These are phyloP conservation scores for Pseudomugil gertrudae DNA, from an alignment of 2,797 vertebrate species.

Conservation along the genomic window DNA sequence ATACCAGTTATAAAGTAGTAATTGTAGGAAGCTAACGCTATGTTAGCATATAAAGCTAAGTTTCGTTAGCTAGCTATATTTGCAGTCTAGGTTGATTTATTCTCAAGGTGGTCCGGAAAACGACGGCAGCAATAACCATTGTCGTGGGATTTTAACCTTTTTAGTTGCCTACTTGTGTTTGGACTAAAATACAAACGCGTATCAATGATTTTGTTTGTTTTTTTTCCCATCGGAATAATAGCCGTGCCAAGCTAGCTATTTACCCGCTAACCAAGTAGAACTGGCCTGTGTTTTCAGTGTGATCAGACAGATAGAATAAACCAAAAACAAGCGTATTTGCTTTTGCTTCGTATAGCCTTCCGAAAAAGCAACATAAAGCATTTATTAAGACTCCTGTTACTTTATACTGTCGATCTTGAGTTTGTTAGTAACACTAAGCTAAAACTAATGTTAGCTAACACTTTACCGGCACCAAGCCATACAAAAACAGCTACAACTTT, in stretches of 20 bases:
- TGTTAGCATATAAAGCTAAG: conserved; percentile 56
- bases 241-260: conserved; percentile 47
- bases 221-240: conserved; percentile 25
- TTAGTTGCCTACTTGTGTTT: neutral
- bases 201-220: neutral
- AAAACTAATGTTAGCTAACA: neutral
- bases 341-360: too few relatives aligned
- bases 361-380: too few relatives aligned
- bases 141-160: neutral
- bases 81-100: conserved; percentile 61
- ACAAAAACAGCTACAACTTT: neutral
- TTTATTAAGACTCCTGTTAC: neutral
- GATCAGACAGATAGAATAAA: neutral
- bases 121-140: neutral
- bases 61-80: conserved; percentile 45
- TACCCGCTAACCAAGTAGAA: conserved; percentile 46
- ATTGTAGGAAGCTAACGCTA: conserved; percentile 46
- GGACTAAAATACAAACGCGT: neutral
- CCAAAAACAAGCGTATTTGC: neutral
- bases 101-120: conserved; percentile 23
- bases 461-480: neutral
- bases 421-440: neutral
- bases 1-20: neutral
- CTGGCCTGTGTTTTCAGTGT: conserved; percentile 33
- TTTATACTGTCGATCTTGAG: neutral